Conservation (phyloP, 2,888 invertebrate species). For the Xylota sylvarum region DNA sequence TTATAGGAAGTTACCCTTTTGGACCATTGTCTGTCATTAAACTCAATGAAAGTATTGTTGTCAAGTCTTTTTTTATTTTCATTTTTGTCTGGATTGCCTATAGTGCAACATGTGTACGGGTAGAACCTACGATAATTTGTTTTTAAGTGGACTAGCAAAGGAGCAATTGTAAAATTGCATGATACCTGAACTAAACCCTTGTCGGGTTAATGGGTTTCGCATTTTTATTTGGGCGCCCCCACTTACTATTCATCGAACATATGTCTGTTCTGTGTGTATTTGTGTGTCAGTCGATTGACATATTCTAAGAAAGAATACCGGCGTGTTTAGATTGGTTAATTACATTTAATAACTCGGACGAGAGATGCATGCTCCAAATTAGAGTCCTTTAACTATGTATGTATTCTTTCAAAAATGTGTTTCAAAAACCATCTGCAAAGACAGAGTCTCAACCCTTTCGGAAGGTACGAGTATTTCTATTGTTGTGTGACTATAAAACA, state of each 20-base stretch:
- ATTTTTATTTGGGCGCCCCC: conserved; percentile 57
- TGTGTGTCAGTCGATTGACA: conserved; percentile 44
- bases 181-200: conserved; percentile 57
- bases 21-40: conserved; percentile 67
- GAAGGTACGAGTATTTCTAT: background rate
- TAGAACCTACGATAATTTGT: conserved; percentile 70
- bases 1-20: conserved; percentile 76
- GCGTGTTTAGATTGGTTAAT: conserved; percentile 57
- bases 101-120: conserved; percentile 65
- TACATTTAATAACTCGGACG: conserved; percentile 58
- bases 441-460: conserved; percentile 31
- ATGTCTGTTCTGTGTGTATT: background rate
- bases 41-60: conserved; percentile 62
- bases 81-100: conserved; percentile 27
- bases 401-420: conserved; percentile 22
- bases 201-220: conserved; percentile 52
- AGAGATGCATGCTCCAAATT: conserved; percentile 36
- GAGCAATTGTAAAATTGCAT: conserved; percentile 70
- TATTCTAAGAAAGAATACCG: conserved; percentile 31
- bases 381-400: conserved; percentile 25
- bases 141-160: conserved; percentile 70
- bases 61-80: conserved; percentile 31
- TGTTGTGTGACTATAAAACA: background rate
- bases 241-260: conserved; percentile 19
- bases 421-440: conserved; percentile 51